Conservation (phyloP, 2,113 vertebrate genomes). For the Nicator chloris region DNA sequence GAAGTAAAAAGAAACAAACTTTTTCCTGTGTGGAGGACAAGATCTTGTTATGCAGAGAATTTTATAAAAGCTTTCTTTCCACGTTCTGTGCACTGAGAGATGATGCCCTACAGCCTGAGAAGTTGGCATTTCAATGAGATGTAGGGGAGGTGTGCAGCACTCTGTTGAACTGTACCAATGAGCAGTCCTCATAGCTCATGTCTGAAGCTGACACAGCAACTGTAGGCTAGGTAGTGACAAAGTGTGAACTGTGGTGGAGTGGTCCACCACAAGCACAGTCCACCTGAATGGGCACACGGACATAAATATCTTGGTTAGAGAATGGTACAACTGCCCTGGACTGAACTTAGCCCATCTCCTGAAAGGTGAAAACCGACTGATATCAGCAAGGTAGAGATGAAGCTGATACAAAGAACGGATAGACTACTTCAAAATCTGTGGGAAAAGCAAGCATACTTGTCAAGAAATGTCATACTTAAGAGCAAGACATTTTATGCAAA, state of each 20-base stretch:
- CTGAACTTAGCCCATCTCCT: not conserved
- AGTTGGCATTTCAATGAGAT: not conserved
- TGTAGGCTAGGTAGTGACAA: not conserved
- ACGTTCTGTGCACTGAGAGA: not conserved
- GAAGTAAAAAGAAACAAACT: not conserved
- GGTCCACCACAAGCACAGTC: not conserved
- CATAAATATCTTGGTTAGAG: not conserved
- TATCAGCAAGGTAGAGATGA: not conserved
- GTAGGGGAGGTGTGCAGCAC: not conserved
- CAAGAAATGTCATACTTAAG: not conserved
- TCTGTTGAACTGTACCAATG: not conserved
- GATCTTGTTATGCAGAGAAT: not conserved
- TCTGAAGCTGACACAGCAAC: rapidly evolving
- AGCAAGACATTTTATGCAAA: not conserved
- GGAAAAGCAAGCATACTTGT: not conserved
- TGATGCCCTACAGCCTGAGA: not conserved
- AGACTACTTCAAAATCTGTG: not conserved
- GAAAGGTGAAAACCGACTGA: not conserved
- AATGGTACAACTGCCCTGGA: not conserved
- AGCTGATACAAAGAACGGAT: not conserved
- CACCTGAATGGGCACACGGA: not conserved
- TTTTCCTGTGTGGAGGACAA: not conserved
- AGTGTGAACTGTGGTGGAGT: not conserved
- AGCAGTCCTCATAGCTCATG: not conserved
- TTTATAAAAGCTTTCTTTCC: not conserved